These are phyloP conservation scores for Parazoanthus swiftii DNA, from an alignment of 92 coral and sea anemone species.

Conservation along the genomic window DNA sequence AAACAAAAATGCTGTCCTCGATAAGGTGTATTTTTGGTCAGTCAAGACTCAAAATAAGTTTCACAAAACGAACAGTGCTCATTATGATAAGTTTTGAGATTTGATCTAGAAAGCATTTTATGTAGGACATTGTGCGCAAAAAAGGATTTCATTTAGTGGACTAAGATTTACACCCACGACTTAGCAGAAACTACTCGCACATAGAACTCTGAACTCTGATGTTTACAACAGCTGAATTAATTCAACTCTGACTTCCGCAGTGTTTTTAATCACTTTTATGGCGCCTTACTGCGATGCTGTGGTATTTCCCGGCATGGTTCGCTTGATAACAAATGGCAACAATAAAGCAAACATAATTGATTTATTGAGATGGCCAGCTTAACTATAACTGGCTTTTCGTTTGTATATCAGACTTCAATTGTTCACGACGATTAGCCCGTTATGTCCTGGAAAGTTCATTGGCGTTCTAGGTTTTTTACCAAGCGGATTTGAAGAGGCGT, in stretches of 20 bases:
- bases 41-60: not conserved
- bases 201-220: not conserved
- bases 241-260: slow-evolving; percentile 22
- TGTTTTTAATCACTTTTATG: not conserved
- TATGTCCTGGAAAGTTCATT: not conserved
- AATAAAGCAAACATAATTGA: not conserved
- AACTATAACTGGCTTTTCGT: not conserved
- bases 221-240: slow-evolving; percentile 28
- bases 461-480: not conserved
- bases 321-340: slow-evolving; percentile 10
- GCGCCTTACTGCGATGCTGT: not conserved
- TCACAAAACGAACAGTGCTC: not conserved
- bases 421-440: not conserved
- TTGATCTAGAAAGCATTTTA: not conserved
- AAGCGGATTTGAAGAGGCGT: slow-evolving; percentile 40
- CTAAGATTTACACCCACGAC: slow-evolving; percentile 20
- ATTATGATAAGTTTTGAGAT: not conserved
- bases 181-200: slow-evolving; percentile 19
- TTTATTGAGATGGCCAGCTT: not conserved
- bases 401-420: not conserved
- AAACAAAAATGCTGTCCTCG: not conserved
- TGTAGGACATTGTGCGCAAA: slow-evolving; percentile 3
- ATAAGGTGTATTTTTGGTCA: not conserved
- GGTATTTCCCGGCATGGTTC: not conserved
- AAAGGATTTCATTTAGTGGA: not conserved